phyloP scores from a whole-genome alignment of 2,888 invertebrate species.

The Agrochola lota region DNA sequence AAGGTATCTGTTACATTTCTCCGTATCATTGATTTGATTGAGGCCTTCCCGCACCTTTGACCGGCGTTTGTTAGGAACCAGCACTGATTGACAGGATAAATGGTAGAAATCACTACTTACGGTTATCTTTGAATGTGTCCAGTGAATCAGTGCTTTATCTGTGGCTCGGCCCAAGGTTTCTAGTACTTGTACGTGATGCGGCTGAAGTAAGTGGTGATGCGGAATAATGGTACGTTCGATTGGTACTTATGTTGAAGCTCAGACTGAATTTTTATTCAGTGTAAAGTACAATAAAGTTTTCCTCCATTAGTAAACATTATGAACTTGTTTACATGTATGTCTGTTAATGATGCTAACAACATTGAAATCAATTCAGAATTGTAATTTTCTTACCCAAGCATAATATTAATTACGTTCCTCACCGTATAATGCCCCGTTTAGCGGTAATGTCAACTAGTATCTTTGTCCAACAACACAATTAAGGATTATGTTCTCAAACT shows the following conservation, averaged over 20 bases:
- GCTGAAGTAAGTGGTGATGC: conserved; percentile 30
- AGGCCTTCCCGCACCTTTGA: conserved; percentile 77
- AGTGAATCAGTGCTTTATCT: conserved; percentile 60
- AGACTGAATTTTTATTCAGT: conserved; percentile 18
- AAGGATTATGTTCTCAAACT: conserved; percentile 50
- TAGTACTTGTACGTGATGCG: conserved; percentile 52
- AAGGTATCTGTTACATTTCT: conserved; percentile 72
- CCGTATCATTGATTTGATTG: conserved; percentile 69
- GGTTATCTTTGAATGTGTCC: conserved; percentile 64
- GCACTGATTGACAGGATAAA: conserved; percentile 68
- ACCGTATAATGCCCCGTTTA: conserved; percentile 43
- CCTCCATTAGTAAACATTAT: conserved; percentile 2
- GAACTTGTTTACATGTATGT: not conserved
- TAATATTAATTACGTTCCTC: conserved; percentile 28
- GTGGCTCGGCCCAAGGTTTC: conserved; percentile 50
- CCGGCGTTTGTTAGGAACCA: conserved; percentile 67
- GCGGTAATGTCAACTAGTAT: conserved; percentile 37
- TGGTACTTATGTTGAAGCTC: not conserved
- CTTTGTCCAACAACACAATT: conserved; percentile 60
- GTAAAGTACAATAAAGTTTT: not conserved
- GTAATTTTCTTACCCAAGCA: conserved; percentile 13
- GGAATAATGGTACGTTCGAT: conserved; percentile 31
- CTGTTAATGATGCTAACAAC: conserved; percentile 16
- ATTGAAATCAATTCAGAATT: conserved; percentile 29
- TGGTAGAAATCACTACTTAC: conserved; percentile 65